Base-by-base conservation (phyloP, 2,888 invertebrate species). In the Sinelater perroti region DNA sequence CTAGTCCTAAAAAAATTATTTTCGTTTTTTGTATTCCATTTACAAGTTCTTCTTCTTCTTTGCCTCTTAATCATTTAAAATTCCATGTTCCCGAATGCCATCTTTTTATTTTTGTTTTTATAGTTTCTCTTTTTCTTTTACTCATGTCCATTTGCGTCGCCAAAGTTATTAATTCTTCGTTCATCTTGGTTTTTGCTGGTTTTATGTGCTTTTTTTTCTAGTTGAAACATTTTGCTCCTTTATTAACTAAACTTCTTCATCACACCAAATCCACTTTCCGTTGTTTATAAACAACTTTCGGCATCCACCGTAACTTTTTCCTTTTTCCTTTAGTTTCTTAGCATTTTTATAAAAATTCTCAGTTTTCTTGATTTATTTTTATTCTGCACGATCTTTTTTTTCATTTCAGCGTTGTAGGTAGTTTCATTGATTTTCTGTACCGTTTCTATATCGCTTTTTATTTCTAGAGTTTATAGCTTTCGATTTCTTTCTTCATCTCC, bases 41-140 rank as follows among this genome's bases (percentile, higher is more conserved):
- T 30, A 30, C 8, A 30, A 30, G 30, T 30, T 30, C 30, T n/a
- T 30, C 30, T 30, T 30, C 30, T 30, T 30, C 4, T 30, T 30
- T 30, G 8, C 30, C 30, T 3, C 11, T 30, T 30, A 30, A 11
- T 30, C 30, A n/a, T 30, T 11, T 30, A 30, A 30, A 3, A 11
- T 30, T 30, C 30, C 30, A 30, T 3, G 30, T 30, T 10, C 30
- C 5, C 30, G 11, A n/a, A 11, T 30, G 11, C 30, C 30, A 30
- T 30, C 8, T 30, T 30, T 30, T 11, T n/a, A 5, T 30, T 30
- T 30, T 30, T 30, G 10, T 30, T 24, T 24, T 24, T 30, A n/a
- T 30, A 3, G 10, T 30, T 30, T 8, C 5, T 30, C 8, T 30
- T 30, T 30, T 8, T 30, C 8, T 11, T 30, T 30, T 30, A n/a